Percentiles rank a stretch among this genome's conserved stretches.
These are phyloP conservation scores for Xiphophorus birchmanni DNA, from an alignment of 2,797 vertebrate genomes.

Conservation along the genomic window DNA sequence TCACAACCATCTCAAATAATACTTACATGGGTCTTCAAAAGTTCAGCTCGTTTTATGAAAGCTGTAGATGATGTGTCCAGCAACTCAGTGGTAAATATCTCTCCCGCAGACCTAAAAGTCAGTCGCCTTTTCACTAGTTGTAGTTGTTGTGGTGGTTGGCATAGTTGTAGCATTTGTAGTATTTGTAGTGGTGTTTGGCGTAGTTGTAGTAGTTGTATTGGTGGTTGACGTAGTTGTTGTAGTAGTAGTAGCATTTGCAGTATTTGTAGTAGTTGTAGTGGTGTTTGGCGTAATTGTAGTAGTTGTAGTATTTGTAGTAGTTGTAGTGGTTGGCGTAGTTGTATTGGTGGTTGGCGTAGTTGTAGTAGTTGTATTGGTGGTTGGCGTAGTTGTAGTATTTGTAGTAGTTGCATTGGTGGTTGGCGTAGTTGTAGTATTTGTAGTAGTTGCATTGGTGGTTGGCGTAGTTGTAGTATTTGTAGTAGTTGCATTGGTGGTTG, in stretches of 20 bases:
- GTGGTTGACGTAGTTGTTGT: not conserved
- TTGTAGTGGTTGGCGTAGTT: not conserved
- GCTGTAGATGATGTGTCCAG: constrained; percentile 28
- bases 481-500: too few species aligned
- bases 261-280: not conserved
- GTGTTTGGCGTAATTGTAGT: too few species aligned
- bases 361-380: too few species aligned
- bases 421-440: too few species aligned
- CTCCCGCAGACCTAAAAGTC: constrained; percentile 37
- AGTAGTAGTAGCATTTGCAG: not conserved
- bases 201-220: too few species aligned
- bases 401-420: too few species aligned
- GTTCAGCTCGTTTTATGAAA: constrained; percentile 24
- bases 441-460: too few species aligned
- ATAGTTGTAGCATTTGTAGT: not conserved
- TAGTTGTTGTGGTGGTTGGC: not conserved
- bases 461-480: too few species aligned
- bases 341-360: not conserved
- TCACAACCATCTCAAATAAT: not conserved
- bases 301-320: not conserved
- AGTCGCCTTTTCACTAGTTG: not conserved
- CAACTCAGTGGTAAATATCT: constrained; percentile 51
- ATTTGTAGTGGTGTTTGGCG: not conserved
- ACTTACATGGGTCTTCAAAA: constrained; percentile 35
- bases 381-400: not conserved